A percentile compares a stretch with the other conserved stretches of the same genome.
These are phyloP conservation scores for Echinarachnius parma DNA, from an alignment of 53 echinoderm and acorn worm genomes.

Conservation along the genomic window DNA sequence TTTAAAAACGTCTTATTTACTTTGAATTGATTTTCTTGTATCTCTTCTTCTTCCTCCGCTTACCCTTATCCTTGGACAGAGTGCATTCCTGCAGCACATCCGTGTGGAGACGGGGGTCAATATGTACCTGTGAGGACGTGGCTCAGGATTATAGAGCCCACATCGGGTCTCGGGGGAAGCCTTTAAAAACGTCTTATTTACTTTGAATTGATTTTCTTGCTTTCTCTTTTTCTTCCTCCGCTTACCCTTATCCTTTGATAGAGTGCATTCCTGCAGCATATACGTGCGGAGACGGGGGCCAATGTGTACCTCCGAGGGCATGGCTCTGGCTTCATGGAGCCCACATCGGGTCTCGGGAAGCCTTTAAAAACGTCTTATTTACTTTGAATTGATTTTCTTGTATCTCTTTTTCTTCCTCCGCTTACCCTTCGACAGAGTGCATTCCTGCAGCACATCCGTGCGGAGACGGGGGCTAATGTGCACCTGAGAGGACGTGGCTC, in stretches of 20 bases:
- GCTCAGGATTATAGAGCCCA: constrained; percentile 85
- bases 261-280: constrained; percentile 83
- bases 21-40: too few relatives aligned
- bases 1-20: constrained; percentile 91
- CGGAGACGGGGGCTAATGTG: constrained; percentile 82
- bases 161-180: constrained; percentile 91
- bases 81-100: constrained; percentile 80
- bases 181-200: constrained; percentile 87
- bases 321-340: constrained; percentile 84
- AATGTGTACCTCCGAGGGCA: constrained; percentile 77
- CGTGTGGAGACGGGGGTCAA: constrained; percentile 79
- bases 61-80: constrained; percentile 25
- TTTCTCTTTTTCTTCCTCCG: too few relatives aligned
- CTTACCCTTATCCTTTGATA: too few relatives aligned
- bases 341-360: constrained; percentile 88
- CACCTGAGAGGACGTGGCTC: constrained; percentile 82
- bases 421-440: constrained; percentile 37
- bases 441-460: constrained; percentile 79
- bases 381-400: too few relatives aligned
- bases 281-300: constrained; percentile 80
- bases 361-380: constrained; percentile 90
- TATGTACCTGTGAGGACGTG: constrained; percentile 76
- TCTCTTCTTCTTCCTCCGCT: not conserved
- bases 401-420: not conserved
- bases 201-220: too few relatives aligned